Percentiles rank a stretch among this genome's conserved stretches.
Conservation (phyloP, 2,113 vertebrate species). For the Gopherus evgoodei region DNA sequence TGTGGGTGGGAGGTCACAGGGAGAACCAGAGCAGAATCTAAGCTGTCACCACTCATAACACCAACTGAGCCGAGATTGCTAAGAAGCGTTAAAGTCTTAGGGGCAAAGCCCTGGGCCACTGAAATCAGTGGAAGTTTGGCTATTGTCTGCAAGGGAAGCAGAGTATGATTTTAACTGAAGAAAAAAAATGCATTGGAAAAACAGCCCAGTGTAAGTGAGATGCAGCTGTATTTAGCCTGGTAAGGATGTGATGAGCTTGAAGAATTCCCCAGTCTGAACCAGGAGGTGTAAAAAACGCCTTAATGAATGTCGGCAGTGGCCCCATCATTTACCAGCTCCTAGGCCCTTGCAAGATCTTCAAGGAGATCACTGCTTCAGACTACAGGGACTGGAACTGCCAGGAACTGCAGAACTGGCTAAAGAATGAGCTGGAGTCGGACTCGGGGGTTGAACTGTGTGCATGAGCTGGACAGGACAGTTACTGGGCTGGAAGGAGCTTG, state of each 20-base stretch:
- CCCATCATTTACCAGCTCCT: slow-evolving; percentile 75
- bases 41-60: too few species aligned
- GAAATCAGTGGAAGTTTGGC: too few species aligned
- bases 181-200: too few species aligned
- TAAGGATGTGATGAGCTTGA: not conserved
- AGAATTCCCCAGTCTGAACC: not conserved
- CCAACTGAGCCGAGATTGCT: too few species aligned
- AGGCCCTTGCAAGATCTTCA: slow-evolving; percentile 74
- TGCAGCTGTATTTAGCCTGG: not conserved
- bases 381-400: slow-evolving; percentile 67
- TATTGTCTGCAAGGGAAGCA: too few species aligned
- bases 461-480: slow-evolving; percentile 78
- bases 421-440: slow-evolving; percentile 72
- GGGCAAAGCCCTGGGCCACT: too few species aligned
- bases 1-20: too few species aligned
- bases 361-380: slow-evolving; percentile 71
- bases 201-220: not conserved
- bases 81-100: too few species aligned
- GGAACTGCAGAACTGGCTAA: slow-evolving; percentile 76
- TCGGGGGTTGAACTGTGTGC: slow-evolving; percentile 67
- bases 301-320: slow-evolving; percentile 76
- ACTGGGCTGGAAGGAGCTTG: not conserved
- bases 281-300: slow-evolving; percentile 62
- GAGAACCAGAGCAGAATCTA: too few species aligned
- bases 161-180: too few species aligned